phyloP scores from a whole-genome alignment of 1,140 invertebrate species.

The Harlomillsia oculata region DNA sequence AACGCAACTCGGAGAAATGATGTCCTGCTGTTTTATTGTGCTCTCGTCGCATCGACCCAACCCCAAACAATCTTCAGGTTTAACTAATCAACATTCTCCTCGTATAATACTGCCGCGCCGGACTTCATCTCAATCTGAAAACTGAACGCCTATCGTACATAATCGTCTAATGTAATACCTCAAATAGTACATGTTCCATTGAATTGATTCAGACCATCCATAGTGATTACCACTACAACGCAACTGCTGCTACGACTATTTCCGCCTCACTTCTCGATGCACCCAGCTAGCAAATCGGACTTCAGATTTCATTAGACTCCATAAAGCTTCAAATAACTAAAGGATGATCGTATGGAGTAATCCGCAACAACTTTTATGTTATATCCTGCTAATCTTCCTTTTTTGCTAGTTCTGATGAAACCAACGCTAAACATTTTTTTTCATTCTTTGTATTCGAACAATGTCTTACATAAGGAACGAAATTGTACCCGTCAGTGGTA shows the following conservation, averaged over 20 bases:
- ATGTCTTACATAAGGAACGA: no score
- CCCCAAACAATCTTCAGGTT: background rate
- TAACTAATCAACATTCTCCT: background rate
- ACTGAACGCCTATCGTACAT: background rate
- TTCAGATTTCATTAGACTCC: background rate
- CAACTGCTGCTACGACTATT: no score
- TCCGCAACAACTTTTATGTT: no score
- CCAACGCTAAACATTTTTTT: background rate
- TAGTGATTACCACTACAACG: no score
- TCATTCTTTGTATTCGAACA: no score
- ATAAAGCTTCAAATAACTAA: no score
- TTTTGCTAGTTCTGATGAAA: background rate
- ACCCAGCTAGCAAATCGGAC: no score
- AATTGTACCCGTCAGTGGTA: no score
- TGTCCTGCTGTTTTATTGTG: constrained; percentile 24
- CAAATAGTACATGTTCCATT: background rate
- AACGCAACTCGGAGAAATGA: constrained; percentile 1
- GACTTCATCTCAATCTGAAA: background rate
- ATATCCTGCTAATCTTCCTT: background rate
- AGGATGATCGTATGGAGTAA: no score
- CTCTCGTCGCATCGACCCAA: background rate
- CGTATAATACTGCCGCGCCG: background rate
- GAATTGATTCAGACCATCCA: background rate
- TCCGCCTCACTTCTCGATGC: no score
- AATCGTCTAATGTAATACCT: background rate